phyloP scores from a whole-genome alignment of 1,140 invertebrate genomes.

The Pogonomyrmex californicus region DNA sequence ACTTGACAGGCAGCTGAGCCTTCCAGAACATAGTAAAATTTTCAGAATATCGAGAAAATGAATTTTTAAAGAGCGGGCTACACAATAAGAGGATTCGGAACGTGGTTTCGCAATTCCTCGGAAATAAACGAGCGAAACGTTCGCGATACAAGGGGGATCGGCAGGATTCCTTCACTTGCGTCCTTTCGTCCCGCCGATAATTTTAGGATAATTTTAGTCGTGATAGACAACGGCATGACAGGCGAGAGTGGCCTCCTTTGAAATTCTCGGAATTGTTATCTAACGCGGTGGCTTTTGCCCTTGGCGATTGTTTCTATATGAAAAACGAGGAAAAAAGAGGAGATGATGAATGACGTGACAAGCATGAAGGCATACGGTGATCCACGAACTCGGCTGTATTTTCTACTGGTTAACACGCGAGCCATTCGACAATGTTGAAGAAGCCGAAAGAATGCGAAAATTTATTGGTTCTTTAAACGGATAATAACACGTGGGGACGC shows the following conservation, averaged over 20 bases:
- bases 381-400: background rate
- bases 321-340: no score
- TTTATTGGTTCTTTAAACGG: conserved; percentile 45
- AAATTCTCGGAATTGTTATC: conserved; percentile 25
- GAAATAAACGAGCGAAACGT: background rate
- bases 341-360: conserved; percentile 21
- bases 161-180: background rate
- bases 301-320: background rate
- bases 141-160: background rate
- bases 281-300: background rate
- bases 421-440: conserved; percentile 12
- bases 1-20: background rate
- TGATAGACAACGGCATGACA: conserved; percentile 11
- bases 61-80: background rate
- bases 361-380: background rate
- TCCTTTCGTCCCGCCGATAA: conserved; percentile 8
- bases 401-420: conserved; percentile 10
- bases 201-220: background rate
- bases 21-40: background rate
- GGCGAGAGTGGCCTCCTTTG: background rate
- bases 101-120: background rate
- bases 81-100: background rate
- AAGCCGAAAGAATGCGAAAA: conserved; percentile 33
- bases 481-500: conserved; percentile 42
- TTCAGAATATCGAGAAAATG: background rate